Percentiles rank a stretch among this genome's conserved stretches.
Evolutionary conservation across 30 jellyfish, hydroid and myxozoan species (phyloP).

Genomic region (Cassiopea xamachana): DNA sequence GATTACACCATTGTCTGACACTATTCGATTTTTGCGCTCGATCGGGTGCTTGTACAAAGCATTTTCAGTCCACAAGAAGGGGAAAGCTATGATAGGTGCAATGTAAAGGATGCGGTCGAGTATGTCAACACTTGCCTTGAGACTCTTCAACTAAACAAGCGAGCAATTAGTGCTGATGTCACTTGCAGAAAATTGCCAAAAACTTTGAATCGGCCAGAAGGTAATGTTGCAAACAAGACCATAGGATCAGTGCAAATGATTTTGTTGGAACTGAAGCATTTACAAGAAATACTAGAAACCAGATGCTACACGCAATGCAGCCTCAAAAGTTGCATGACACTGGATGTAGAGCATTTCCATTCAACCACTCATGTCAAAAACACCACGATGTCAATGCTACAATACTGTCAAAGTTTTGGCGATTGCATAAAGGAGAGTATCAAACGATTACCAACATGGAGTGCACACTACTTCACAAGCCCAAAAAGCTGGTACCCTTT

Average conservation of each 20-base stretch:
- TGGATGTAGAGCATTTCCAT: too few species aligned
- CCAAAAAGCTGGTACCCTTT: too few species aligned
- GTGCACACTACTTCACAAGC: too few species aligned
- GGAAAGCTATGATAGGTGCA: slow-evolving; percentile 21
- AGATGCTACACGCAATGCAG: too few species aligned
- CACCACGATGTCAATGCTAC: neutral
- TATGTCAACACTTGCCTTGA: too few species aligned
- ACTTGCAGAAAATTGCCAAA: slow-evolving; percentile 45
- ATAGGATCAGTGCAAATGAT: slow-evolving; percentile 10
- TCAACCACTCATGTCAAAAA: too few species aligned
- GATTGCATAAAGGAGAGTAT: slow-evolving; percentile 42
- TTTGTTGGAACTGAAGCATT: neutral
- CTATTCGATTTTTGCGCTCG: slow-evolving; percentile 34
- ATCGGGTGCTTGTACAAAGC: slow-evolving; percentile 31
- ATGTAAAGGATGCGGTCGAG: slow-evolving; percentile 21
- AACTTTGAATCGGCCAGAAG: slow-evolving; percentile 43
- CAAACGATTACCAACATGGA: neutral
- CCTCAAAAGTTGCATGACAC: too few species aligned
- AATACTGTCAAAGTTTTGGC: slow-evolving; percentile 26
- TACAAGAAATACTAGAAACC: too few species aligned
- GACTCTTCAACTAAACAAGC: too few species aligned
- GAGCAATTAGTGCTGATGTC: too few species aligned
- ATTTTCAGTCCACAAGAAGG: slow-evolving; percentile 42
- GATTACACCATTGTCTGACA: slow-evolving; percentile 19
- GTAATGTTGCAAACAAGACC: slow-evolving; percentile 39